A percentile compares a stretch with the other conserved stretches of the same genome.
phyloP scores from a whole-genome alignment of 2,797 vertebrate genomes.

The Cottoperca gobio region DNA sequence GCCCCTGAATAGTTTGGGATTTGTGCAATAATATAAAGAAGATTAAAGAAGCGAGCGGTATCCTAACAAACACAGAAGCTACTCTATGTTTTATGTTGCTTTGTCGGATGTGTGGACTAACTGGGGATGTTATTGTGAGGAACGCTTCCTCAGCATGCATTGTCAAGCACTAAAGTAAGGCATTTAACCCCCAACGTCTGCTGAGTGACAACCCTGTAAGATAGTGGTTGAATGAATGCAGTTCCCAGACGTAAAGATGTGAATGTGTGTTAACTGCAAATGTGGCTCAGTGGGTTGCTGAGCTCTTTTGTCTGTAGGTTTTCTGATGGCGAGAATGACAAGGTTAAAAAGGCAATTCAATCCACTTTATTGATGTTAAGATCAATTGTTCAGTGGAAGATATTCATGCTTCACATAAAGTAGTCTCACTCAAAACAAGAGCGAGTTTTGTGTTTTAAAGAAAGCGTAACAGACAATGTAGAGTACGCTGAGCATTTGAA shows the following conservation, averaged over 20 bases:
- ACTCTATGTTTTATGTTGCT: background rate
- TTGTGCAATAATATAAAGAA: constrained; percentile 38
- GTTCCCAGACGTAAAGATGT: constrained; percentile 1
- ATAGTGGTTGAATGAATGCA: background rate
- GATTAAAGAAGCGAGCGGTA: background rate
- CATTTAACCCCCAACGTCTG: background rate
- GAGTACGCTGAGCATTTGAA: background rate
- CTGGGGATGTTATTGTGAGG: background rate
- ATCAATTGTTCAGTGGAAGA: constrained; percentile 62
- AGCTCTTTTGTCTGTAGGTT: constrained; percentile 5
- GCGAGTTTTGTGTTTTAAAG: constrained; percentile 6
- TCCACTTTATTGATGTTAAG: constrained; percentile 62
- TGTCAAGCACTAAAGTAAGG: background rate
- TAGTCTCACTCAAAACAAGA: background rate
- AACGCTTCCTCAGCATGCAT: background rate
- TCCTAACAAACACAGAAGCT: background rate
- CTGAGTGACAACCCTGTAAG: background rate
- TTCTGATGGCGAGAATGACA: constrained; percentile 25
- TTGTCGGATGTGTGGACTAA: constrained; percentile 3
- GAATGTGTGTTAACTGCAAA: constrained; percentile 3
- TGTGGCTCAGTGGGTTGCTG: constrained; percentile 3
- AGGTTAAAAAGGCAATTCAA: constrained; percentile 72
- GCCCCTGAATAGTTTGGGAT: constrained; percentile 49
- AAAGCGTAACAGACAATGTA: background rate
- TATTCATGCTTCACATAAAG: constrained; percentile 42